These are phyloP conservation scores for Clanis bilineata DNA, from an alignment of 2,888 invertebrate genomes.

Conservation along the genomic window DNA sequence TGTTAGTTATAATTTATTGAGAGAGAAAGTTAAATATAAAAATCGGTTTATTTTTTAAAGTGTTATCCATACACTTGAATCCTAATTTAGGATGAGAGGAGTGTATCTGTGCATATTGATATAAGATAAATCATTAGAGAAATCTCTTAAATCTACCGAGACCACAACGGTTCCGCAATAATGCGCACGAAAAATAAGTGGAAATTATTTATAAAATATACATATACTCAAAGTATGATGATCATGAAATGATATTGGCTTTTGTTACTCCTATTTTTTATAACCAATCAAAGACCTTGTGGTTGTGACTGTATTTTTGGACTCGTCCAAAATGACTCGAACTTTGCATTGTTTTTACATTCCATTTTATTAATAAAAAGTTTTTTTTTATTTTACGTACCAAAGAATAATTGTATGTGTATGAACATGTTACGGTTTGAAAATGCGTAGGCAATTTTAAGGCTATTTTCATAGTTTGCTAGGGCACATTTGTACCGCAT, in stretches of 20 bases:
- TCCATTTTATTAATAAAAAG: not conserved
- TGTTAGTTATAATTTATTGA: not conserved
- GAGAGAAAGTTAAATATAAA: not conserved
- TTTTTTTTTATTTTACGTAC: not conserved
- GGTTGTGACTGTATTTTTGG: not conserved
- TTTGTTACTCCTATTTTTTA: not conserved
- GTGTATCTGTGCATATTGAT: too few relatives aligned
- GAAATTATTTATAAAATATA: not conserved
- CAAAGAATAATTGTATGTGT: slow-evolving; percentile 5
- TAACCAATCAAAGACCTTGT: not conserved
- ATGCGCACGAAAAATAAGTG: not conserved
- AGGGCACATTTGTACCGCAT: too few relatives aligned
- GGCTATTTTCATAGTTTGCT: not conserved
- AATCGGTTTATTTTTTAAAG: not conserved
- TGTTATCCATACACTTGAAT: not conserved
- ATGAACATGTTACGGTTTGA: not conserved
- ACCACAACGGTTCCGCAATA: not conserved
- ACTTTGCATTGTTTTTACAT: not conserved
- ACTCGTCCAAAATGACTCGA: not conserved
- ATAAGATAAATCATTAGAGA: too few relatives aligned
- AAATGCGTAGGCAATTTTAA: not conserved
- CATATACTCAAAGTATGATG: not conserved
- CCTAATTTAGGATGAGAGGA: not conserved
- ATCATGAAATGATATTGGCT: not conserved
- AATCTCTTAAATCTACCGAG: too few relatives aligned